These are phyloP conservation scores for Hippopotamyrus pictus DNA, from an alignment of 2,797 vertebrate species.

Conservation along the genomic window DNA sequence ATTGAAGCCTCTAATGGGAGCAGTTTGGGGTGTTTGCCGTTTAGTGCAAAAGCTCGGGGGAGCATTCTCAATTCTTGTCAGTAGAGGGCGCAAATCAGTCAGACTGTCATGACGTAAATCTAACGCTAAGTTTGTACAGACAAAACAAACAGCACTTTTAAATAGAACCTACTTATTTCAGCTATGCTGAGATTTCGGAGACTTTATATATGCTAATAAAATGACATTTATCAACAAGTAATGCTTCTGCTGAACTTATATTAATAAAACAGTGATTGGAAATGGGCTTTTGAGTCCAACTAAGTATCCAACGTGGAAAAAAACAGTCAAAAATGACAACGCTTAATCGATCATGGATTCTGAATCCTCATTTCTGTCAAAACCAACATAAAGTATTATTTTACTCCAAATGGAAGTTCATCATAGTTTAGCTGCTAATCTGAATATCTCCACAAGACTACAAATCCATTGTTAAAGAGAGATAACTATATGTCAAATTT, in stretches of 20 bases:
- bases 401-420: neutral
- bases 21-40: neutral
- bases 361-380: neutral
- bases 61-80: neutral
- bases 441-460: neutral
- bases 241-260: neutral
- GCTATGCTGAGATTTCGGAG: neutral
- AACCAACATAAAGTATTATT: neutral
- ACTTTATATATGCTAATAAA: neutral
- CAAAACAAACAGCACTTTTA: neutral
- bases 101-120: neutral
- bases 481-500: neutral
- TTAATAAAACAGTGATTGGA: neutral
- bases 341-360: neutral
- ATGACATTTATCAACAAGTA: neutral
- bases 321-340: neutral
- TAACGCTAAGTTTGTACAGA: neutral
- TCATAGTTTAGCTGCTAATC: neutral
- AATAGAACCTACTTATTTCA: neutral
- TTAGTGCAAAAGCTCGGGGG: neutral
- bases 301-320: neutral
- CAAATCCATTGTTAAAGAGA: neutral
- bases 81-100: neutral
- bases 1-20: neutral
- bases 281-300: neutral